phyloP scores from a whole-genome alignment of 2,888 invertebrate species.

The Phengaris alcon region DNA sequence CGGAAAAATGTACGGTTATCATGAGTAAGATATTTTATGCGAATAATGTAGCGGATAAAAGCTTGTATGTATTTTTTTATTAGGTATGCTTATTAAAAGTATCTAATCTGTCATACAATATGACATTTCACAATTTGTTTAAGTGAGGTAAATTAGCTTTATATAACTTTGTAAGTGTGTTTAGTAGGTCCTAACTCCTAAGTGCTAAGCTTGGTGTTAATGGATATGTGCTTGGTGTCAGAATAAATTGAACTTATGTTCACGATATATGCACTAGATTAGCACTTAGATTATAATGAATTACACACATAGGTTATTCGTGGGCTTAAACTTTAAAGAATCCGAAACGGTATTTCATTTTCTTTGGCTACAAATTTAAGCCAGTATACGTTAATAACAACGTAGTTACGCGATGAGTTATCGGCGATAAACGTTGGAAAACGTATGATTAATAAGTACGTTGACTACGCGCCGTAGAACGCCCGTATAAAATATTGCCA shows the following conservation, averaged over 20 bases:
- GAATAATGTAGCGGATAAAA: no score
- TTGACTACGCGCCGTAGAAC: conserved; percentile 42
- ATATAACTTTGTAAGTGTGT: neutral
- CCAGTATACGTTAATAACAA: neutral
- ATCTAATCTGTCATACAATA: neutral
- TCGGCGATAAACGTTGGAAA: neutral
- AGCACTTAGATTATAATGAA: neutral
- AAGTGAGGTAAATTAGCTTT: neutral
- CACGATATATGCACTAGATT: neutral
- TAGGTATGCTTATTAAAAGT: neutral
- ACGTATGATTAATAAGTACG: conserved; percentile 11
- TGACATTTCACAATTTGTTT: neutral
- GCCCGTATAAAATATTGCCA: conserved; percentile 54
- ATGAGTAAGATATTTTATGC: no score
- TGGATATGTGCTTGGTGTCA: neutral
- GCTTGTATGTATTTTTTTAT: no score
- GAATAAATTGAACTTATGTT: neutral
- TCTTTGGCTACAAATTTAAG: neutral
- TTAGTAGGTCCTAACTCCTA: no score
- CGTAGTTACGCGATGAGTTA: conserved; percentile 9
- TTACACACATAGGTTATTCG: neutral
- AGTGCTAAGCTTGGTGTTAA: neutral
- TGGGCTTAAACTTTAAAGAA: no score
- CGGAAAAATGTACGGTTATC: no score
- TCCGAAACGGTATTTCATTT: conserved; percentile 5